Conservation (phyloP, 2,797 vertebrate species). For the Remorina albescens region DNA sequence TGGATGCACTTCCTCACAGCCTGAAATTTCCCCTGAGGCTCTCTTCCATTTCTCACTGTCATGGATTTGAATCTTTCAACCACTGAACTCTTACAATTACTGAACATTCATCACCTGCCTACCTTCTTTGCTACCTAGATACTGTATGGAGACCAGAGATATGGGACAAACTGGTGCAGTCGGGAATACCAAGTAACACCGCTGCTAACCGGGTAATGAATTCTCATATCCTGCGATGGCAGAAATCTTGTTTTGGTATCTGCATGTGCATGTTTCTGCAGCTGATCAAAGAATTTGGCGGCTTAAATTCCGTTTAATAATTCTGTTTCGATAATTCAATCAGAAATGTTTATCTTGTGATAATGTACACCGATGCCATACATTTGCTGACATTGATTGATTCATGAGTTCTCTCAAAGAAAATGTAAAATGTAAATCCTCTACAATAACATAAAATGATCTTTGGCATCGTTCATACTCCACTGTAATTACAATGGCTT, state of each 20-base stretch:
- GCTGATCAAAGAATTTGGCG: background rate
- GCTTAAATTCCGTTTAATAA: constrained; percentile 4
- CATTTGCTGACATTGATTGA: background rate
- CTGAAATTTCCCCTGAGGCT: constrained; percentile 87
- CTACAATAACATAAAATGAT: constrained; percentile 33
- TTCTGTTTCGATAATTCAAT: background rate
- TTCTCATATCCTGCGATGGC: constrained; percentile 43
- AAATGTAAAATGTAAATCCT: constrained; percentile 14
- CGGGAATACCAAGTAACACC: constrained; percentile 66
- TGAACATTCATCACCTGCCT: constrained; percentile 83
- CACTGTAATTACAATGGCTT: constrained; percentile 30
- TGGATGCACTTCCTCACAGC: constrained; percentile 87
- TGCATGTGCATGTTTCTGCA: constrained; percentile 22
- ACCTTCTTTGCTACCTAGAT: constrained; percentile 70
- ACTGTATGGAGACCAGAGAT: constrained; percentile 70
- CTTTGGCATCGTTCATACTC: constrained; percentile 1
- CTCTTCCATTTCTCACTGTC: constrained; percentile 88
- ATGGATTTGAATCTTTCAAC: constrained; percentile 89
- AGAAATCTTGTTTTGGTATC: constrained; percentile 27
- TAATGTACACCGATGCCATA: background rate
- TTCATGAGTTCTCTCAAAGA: constrained; percentile 3
- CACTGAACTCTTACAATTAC: constrained; percentile 88
- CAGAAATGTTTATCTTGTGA: background rate
- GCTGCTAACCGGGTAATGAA: constrained; percentile 57
- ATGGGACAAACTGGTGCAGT: constrained; percentile 54